phyloP scores from a whole-genome alignment of 1,140 invertebrate species.

The Nixonia krombeini region DNA sequence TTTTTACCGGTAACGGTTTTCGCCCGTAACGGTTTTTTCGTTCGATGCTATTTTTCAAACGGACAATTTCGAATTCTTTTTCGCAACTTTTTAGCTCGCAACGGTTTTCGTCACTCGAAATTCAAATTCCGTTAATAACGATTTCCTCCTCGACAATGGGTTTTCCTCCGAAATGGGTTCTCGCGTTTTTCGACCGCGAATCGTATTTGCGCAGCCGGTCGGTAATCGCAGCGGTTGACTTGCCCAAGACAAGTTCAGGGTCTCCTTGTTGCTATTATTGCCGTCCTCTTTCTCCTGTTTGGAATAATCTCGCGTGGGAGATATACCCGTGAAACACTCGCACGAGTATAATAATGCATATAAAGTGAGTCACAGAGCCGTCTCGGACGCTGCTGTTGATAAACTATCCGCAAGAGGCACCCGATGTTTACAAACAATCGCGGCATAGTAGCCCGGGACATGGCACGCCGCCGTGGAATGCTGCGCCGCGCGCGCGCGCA shows the following conservation, averaged over 20 bases:
- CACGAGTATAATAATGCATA: slow-evolving; percentile 18
- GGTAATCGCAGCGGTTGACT: slow-evolving; percentile 13
- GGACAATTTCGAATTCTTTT: too few relatives aligned
- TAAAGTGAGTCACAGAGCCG: slow-evolving; percentile 27
- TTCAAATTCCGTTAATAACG: background rate
- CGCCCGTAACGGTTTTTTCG: too few relatives aligned
- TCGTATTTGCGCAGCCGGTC: background rate
- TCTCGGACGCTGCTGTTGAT: slow-evolving; percentile 33
- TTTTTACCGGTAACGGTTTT: too few relatives aligned
- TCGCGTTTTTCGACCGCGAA: background rate
- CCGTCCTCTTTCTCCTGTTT: slow-evolving; percentile 9
- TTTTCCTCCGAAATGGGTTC: background rate
- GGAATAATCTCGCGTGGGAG: slow-evolving; percentile 38
- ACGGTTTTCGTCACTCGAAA: slow-evolving; percentile 24
- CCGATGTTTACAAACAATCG: slow-evolving; percentile 36
- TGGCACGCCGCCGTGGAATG: background rate
- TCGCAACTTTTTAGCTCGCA: too few relatives aligned
- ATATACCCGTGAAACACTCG: slow-evolving; percentile 30
- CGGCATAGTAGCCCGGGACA: slow-evolving; percentile 25
- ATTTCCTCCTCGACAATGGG: too few relatives aligned
- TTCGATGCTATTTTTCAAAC: too few relatives aligned
- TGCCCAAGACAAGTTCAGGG: slow-evolving; percentile 7
- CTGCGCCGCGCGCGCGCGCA: too few relatives aligned
- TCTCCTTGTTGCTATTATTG: too few relatives aligned
- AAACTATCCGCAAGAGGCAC: slow-evolving; percentile 13